phyloP scores from a whole-genome alignment of 64 coral and sea anemone species.

The Platygyra sinensis region DNA sequence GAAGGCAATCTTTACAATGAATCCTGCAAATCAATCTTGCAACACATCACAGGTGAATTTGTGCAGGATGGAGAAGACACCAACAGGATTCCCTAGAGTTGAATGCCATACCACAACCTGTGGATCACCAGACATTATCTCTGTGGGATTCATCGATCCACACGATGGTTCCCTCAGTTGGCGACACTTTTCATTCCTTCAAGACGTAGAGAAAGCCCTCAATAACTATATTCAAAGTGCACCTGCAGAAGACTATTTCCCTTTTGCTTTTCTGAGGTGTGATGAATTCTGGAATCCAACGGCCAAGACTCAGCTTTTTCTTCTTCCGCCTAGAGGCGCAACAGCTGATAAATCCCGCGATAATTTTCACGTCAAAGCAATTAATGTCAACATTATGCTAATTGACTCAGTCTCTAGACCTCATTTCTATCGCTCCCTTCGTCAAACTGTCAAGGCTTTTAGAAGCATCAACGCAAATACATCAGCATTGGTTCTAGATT shows the following conservation, averaged over 20 bases:
- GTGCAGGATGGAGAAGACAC: conserved; percentile 3
- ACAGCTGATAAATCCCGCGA: neutral
- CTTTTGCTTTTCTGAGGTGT: conserved; percentile 30
- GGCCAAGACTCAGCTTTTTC: conserved; percentile 25
- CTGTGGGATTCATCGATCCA: conserved; percentile 34
- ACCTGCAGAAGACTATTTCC: neutral
- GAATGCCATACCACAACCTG: conserved; percentile 18
- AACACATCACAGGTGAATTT: conserved; percentile 12
- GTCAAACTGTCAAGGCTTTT: conserved; percentile 65
- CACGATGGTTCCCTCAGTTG: conserved; percentile 10
- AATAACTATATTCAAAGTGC: conserved; percentile 16
- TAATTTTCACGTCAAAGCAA: neutral
- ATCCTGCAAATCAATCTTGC: neutral
- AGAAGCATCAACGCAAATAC: conserved; percentile 27
- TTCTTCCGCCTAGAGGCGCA: conserved; percentile 8
- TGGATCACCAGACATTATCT: conserved; percentile 37
- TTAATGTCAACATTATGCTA: conserved; percentile 88
- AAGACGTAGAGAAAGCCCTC: conserved; percentile 22
- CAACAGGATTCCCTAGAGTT: neutral
- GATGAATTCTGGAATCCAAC: conserved; percentile 31
- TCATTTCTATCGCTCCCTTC: conserved; percentile 94
- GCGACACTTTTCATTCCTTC: conserved; percentile 20
- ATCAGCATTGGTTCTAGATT: conserved; percentile 78
- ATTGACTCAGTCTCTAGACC: conserved; percentile 86
- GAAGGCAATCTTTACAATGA: neutral